Conservation (phyloP, 2,888 invertebrate genomes). For the Frankliniella fusca region DNA sequence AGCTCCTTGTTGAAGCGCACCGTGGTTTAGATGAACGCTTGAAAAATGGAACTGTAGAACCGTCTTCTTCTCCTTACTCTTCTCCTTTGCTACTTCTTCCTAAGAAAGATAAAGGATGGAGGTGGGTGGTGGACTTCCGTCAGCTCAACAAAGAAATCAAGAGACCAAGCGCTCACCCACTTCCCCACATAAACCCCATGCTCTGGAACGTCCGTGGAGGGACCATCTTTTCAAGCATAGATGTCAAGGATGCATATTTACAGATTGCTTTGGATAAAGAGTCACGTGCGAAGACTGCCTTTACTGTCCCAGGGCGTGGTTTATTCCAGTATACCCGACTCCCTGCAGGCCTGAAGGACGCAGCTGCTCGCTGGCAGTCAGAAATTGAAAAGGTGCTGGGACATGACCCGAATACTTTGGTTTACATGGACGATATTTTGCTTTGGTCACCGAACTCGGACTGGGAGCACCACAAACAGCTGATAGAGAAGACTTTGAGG, state of each 20-base stretch:
- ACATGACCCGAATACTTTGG: neutral
- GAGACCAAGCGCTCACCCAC: neutral
- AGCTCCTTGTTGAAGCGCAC: neutral
- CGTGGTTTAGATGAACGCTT: neutral
- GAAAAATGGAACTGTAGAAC: neutral
- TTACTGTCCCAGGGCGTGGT: constrained; percentile 36
- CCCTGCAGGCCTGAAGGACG: neutral
- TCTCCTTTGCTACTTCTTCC: neutral
- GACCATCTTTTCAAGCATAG: neutral
- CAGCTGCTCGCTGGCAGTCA: neutral
- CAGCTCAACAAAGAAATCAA: neutral
- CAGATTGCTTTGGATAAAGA: constrained; percentile 35
- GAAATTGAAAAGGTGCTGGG: neutral
- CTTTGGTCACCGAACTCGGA: neutral
- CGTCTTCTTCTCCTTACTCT: neutral
- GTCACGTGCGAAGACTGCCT: constrained; percentile 38
- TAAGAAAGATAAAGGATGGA: neutral
- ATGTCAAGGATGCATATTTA: constrained; percentile 38
- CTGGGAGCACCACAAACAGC: neutral
- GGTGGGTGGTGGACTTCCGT: neutral
- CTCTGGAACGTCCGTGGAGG: neutral
- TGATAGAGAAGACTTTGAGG: neutral
- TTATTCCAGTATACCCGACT: constrained; percentile 32
- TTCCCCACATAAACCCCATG: neutral
- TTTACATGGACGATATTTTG: neutral